Evolutionary conservation across 2,113 vertebrate species (phyloP), one percentile per base, ranked within the genome.

Genomic region (Laticauda laticaudata): DNA sequence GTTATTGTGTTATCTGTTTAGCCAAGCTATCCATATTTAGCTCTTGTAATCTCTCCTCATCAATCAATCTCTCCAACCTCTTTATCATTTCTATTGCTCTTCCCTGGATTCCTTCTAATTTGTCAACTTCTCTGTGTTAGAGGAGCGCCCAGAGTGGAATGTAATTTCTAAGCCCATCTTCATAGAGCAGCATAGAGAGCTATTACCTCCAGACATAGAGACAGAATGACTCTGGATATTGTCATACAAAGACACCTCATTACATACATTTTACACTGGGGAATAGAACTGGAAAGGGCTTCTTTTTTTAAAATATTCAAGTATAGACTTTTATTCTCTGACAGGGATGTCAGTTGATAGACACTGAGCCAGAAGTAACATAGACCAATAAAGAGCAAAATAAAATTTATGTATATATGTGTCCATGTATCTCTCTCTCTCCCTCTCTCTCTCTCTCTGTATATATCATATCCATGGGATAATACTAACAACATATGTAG

Each of bases 51-150:
- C 43, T 94, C 90, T 87, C 85, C 85, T 95, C 87, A 91, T 91
- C 95, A 95, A 93, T 95, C 94, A 95, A 61, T 94, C 93, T 56
- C 75, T 93, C 56, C 61, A 91, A 90, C 10, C 90, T 91, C 29
- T 94, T 95, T 89, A 95, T 93, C 53, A 89, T 94, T 94, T 94
- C 93, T 94, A 90, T 91, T 93, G 91, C 93, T 95, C 57, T 95
- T 93, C 90, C 93, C 94, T 90, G 93, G 94, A 94, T 94, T 94
- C 69, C 43, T 53, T 96, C 93, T 93, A 92, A 89, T 95, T 95
- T 92, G 91, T 95, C 95, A 93, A 90, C 51, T 88, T 95, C 88
- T 59, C 95, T 92, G 88, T 88, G 51, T 90, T 86, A 93, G 69
- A 1, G 0, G 34, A 92, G 54, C 59, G 91, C 69, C 61, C 48